Conservation (phyloP, 1,140 invertebrate species). For the Bombus polaris region DNA sequence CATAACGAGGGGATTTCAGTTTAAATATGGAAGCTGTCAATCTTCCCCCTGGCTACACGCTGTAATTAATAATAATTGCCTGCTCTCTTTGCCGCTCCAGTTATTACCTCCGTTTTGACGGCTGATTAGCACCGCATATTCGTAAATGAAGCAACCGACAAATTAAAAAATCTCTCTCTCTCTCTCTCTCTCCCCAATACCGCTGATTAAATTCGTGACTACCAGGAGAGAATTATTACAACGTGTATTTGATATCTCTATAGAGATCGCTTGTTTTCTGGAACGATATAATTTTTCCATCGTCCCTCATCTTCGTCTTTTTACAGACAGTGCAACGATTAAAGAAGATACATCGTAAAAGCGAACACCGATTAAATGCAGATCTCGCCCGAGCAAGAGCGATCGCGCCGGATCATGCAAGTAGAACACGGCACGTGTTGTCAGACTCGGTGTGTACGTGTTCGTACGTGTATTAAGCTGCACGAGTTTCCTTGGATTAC, state of each 20-base stretch:
- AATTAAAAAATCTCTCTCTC: background rate
- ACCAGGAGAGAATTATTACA: background rate
- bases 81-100: conserved; percentile 1
- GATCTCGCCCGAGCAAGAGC: conserved; percentile 52
- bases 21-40: conserved; percentile 43
- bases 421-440: conserved; percentile 74
- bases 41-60: background rate
- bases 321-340: background rate
- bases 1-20: conserved; percentile 42
- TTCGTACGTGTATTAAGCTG: conserved; percentile 23
- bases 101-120: conserved; percentile 19
- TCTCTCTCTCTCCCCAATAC: background rate
- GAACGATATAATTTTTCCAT: background rate
- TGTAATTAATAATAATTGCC: conserved; percentile 48
- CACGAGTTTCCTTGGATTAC: conserved; percentile 54
- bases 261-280: background rate
- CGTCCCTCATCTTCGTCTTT: background rate
- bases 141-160: background rate
- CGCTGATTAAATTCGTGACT: background rate
- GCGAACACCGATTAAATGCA: conserved; percentile 24
- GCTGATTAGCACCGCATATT: conserved; percentile 18
- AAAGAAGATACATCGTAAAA: conserved; percentile 1
- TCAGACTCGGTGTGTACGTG: conserved; percentile 53
- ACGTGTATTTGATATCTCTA: background rate
- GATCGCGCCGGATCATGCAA: conserved; percentile 74